phyloP scores from a whole-genome alignment of 2,113 vertebrate genomes.

The Dipodomys spectabilis region DNA sequence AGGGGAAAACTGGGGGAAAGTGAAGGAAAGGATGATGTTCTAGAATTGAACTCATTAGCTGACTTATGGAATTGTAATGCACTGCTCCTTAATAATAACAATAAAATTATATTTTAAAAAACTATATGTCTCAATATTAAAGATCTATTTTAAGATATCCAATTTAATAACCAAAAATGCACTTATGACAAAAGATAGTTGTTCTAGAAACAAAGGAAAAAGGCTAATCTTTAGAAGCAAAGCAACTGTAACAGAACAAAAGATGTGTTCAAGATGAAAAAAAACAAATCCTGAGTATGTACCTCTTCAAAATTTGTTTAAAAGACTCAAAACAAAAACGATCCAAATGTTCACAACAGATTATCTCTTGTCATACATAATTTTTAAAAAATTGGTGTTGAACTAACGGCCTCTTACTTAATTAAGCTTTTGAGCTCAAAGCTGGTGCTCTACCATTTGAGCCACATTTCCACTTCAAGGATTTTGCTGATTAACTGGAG shows the following conservation, averaged over 20 bases:
- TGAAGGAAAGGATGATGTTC: too few species aligned
- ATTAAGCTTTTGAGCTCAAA: too few species aligned
- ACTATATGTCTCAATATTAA: slow-evolving; percentile 30
- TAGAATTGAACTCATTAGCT: too few species aligned
- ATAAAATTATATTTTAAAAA: too few species aligned
- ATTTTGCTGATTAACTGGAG: too few species aligned
- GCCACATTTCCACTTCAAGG: too few species aligned
- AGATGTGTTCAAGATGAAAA: slow-evolving; percentile 35
- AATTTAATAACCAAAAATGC: slow-evolving; percentile 33
- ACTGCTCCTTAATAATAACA: too few species aligned
- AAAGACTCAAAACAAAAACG: slow-evolving; percentile 26
- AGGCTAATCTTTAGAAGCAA: slow-evolving; percentile 50
- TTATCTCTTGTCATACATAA: slow-evolving; percentile 3
- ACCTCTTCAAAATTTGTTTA: slow-evolving; percentile 49
- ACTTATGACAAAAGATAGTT: background rate
- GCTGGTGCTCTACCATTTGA: too few species aligned
- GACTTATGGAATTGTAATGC: too few species aligned
- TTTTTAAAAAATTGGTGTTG: background rate
- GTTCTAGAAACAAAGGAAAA: background rate
- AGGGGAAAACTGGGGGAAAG: too few species aligned
- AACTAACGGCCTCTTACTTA: too few species aligned
- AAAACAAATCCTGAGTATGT: slow-evolving; percentile 30
- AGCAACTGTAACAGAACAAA: background rate
- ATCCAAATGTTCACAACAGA: background rate
- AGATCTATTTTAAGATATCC: background rate